These are phyloP conservation scores for Pelosia muscerda DNA, from an alignment of 2,888 invertebrate genomes.

Conservation along the genomic window DNA sequence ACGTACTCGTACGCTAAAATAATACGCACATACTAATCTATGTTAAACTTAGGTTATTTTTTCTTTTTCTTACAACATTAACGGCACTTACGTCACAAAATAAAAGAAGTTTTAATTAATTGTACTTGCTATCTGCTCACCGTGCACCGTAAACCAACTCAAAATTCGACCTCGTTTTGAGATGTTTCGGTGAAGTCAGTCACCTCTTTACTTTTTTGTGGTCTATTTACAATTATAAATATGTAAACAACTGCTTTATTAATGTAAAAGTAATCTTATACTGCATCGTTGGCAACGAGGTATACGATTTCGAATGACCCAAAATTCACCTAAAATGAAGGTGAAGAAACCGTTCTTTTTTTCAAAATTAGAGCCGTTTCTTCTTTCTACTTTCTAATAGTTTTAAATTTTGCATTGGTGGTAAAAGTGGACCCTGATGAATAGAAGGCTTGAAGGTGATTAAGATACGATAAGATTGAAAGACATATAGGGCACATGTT, in stretches of 20 bases:
- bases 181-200: neutral
- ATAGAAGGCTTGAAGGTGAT: no score
- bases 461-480: no score
- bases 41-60: no score
- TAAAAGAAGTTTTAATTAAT: neutral
- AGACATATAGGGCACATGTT: no score
- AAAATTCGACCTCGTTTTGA: neutral
- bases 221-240: neutral
- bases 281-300: neutral
- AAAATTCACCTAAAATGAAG: neutral
- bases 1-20: no score
- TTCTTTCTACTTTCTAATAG: neutral
- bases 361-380: neutral
- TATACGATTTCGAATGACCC: neutral
- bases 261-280: neutral
- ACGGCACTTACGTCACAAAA: neutral
- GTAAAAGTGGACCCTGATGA: neutral
- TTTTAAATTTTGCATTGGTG: neutral
- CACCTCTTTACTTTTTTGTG: neutral
- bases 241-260: neutral
- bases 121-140: neutral
- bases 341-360: neutral
- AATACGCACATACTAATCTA: no score
- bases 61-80: neutral
- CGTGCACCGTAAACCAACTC: neutral